Evolutionary conservation across 2,113 vertebrate genomes (phyloP), one percentile per base, ranked within the genome.

Genomic region (Perognathus longimembris): DNA sequence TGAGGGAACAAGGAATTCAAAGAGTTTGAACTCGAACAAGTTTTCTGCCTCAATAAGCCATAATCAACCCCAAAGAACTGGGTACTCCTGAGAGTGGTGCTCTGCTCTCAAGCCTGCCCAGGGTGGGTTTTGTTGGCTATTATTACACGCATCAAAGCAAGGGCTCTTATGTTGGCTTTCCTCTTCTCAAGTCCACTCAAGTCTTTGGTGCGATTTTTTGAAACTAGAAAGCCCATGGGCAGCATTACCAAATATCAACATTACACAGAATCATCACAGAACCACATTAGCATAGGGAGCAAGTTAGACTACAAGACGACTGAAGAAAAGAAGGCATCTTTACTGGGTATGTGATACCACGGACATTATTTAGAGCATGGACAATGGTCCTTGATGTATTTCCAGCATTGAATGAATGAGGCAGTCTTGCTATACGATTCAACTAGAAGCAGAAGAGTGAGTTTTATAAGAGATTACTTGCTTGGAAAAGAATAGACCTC

Each of bases 31-130:
- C 99, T 99, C 98, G 98, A 99, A 99, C 98, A 99, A 98, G 98
- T 99, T 99, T 99, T 99, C 99, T 99, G 99, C 99, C 98, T 99
- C 99, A 99, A 99, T 99, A 98, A 99, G 97, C 99, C 99, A 98
- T 99, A 99, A 99, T 99, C 99, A 99, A 96, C 98, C 98, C 98
- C 98, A 99, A 99, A 99, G 99, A 99, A 99, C 98, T 97, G 98
- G 98, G 98, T 98, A 98, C 98, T 98, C 98, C 98, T 99, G 98
- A 98, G 98, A 97, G 98, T 98, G 98, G 98, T 99, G 98, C 98
- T 98, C 98, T 98, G 99, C 98, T 98, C 98, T 99, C 98, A 98
- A 99, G 98, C 98, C 99, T 99, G 99, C 99, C 98, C 98, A 98
- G 97, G 98, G 98, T 99, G 98, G 94, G 96, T 98, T 99, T 98